Percentiles rank a stretch among this genome's conserved stretches.
Conservation (phyloP, 2,888 invertebrate species). For the Onchidella celtica region DNA sequence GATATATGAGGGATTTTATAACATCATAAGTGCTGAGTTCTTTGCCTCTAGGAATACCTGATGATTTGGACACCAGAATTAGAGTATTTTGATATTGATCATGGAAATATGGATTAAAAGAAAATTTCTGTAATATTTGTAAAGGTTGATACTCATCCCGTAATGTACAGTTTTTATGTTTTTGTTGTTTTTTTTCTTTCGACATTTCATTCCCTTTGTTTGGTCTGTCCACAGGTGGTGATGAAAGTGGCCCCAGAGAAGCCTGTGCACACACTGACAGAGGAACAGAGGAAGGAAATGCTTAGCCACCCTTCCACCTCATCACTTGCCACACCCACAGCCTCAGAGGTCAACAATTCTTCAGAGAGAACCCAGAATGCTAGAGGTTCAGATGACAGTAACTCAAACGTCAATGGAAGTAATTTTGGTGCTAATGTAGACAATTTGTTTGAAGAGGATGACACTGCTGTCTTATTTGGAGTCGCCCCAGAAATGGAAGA, state of each 20-base stretch:
- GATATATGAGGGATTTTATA: no score
- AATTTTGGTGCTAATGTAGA: slow-evolving; percentile 26
- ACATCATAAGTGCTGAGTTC: no score
- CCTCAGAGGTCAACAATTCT: slow-evolving; percentile 33
- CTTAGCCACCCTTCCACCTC: slow-evolving; percentile 57
- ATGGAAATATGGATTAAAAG: no score
- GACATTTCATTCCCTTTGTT: no score
- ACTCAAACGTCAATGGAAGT: slow-evolving; percentile 22
- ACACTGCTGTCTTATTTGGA: slow-evolving; percentile 25
- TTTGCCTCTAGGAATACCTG: no score
- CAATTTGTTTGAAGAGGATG: slow-evolving; percentile 28
- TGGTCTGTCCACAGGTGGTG: slow-evolving; percentile 80
- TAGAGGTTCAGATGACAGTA: slow-evolving; percentile 39
- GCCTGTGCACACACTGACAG: slow-evolving; percentile 81
- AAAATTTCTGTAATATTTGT: no score
- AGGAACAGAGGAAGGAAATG: slow-evolving; percentile 68
- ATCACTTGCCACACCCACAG: slow-evolving; percentile 70
- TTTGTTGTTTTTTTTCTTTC: no score
- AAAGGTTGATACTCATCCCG: no score
- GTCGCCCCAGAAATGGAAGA: slow-evolving; percentile 47
- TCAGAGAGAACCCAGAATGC: slow-evolving; percentile 32
- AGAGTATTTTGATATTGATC: no score
- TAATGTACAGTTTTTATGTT: no score
- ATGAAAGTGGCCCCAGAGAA: slow-evolving; percentile 88
- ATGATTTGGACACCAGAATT: no score